phyloP scores from a whole-genome alignment of 2,113 vertebrate genomes.

The Uria lomvia region DNA sequence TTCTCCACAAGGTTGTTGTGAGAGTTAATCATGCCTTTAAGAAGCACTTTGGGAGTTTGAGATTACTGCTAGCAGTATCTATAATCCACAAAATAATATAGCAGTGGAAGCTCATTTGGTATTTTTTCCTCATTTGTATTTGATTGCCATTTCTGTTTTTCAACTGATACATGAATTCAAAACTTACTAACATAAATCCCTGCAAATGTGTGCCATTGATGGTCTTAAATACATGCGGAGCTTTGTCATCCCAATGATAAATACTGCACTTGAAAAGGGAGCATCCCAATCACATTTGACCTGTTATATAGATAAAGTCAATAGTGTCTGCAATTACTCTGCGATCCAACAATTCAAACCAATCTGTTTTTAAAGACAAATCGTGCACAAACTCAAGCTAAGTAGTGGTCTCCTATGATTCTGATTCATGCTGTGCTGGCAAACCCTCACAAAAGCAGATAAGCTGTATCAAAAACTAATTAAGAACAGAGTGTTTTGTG shows the following conservation, averaged over 20 bases:
- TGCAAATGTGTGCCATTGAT: background rate
- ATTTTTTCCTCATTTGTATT: background rate
- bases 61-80: background rate
- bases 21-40: background rate
- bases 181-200: background rate
- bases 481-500: constrained; percentile 41
- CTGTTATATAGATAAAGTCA: background rate
- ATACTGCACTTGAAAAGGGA: constrained; percentile 15
- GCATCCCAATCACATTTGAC: background rate
- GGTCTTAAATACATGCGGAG: background rate
- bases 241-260: constrained; percentile 31
- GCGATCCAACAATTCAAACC: constrained; percentile 18
- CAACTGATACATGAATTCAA: constrained; percentile 34
- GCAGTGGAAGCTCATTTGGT: background rate
- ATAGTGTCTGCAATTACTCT: background rate
- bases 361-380: constrained; percentile 35
- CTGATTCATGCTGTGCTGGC: constrained; percentile 40
- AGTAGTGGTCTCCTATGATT: constrained; percentile 23
- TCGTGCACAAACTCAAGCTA: constrained; percentile 41
- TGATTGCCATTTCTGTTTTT: constrained; percentile 12
- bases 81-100: background rate
- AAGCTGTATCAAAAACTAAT: constrained; percentile 47
- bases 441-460: constrained; percentile 47
- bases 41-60: background rate
- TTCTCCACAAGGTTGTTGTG: background rate